These are phyloP conservation scores for Thyatira batis DNA, from an alignment of 2,888 invertebrate species.

Conservation along the genomic window DNA sequence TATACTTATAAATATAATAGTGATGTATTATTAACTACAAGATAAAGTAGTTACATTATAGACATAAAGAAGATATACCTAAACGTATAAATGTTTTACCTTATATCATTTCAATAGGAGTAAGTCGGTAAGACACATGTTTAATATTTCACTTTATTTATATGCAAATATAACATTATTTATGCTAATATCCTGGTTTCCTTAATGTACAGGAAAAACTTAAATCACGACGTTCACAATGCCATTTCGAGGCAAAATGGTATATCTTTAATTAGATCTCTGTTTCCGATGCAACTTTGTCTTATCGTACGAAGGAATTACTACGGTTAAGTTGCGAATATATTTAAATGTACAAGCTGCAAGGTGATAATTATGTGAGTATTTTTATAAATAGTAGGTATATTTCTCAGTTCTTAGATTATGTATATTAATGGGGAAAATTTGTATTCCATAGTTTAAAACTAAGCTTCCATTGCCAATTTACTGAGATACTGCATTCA, in stretches of 20 bases:
- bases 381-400: too few species aligned
- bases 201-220: constrained; percentile 4
- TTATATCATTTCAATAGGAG: not conserved
- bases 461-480: too few species aligned
- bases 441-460: too few species aligned
- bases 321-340: not conserved
- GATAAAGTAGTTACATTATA: not conserved
- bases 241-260: not conserved
- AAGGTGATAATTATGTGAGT: not conserved
- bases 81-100: not conserved
- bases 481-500: too few species aligned
- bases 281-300: constrained; percentile 7
- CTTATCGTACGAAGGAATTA: constrained; percentile 11
- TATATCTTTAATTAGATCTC: not conserved
- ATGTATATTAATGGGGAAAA: too few species aligned
- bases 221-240: constrained; percentile 3
- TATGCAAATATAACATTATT: not conserved
- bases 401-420: too few species aligned
- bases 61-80: not conserved
- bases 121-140: not conserved
- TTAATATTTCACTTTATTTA: not conserved
- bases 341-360: not conserved
- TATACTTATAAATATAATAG: too few species aligned
- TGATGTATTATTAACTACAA: too few species aligned
- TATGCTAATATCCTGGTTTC: not conserved